Base-by-base conservation (phyloP, 1,140 invertebrate species). In the Drosophila ohnishii region DNA sequence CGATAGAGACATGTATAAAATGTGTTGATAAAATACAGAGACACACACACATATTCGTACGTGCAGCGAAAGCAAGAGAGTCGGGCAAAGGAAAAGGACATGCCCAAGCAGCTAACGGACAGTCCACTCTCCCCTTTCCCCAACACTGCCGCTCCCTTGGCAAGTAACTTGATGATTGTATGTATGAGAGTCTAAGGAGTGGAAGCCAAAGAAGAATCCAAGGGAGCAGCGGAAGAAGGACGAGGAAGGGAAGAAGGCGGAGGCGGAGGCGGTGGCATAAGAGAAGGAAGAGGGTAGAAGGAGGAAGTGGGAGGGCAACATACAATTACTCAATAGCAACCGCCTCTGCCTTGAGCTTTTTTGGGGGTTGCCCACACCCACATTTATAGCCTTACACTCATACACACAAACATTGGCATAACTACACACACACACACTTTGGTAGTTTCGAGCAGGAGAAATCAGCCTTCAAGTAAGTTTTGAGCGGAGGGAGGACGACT, bases 241-340 rank as follows among this genome's bases (percentile, higher is more conserved):
- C 45, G 51, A 58, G 22, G 39, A 30, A 10, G 19, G 53, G 34
- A 35, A 16, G 55, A 53, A 66, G 22, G 40, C 35, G 7, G 28
- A 66, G 22, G 40, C 35, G 7, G 28, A 50, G 34, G 28, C 37
- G 32, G 37, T 42, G 55, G 25, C 25, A 30, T 34, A 35, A n/a
- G 13, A 32, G 30, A 47, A 62, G 16, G 32, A 35, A 9, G 16
- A 58, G 30, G 32, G 25, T 28, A 42, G 40, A 37, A 47, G 59
- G 30, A n/a, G 19, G 19, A 45, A 45, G 34, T 32, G 60, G 66
- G 75, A 32, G 47, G 53, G 22, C 16, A 70, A 80, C 78, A 74
- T 80, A 87, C 84, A 87, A 87, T 87, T 87, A 87, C 83, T 87
- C 83, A 87, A 87, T 87, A 87, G 76, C 84, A 71, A 66, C 71